Percentiles rank a stretch among this genome's conserved stretches.
Conservation (phyloP, 2,113 vertebrate genomes). For the Ramphastos sulfuratus region DNA sequence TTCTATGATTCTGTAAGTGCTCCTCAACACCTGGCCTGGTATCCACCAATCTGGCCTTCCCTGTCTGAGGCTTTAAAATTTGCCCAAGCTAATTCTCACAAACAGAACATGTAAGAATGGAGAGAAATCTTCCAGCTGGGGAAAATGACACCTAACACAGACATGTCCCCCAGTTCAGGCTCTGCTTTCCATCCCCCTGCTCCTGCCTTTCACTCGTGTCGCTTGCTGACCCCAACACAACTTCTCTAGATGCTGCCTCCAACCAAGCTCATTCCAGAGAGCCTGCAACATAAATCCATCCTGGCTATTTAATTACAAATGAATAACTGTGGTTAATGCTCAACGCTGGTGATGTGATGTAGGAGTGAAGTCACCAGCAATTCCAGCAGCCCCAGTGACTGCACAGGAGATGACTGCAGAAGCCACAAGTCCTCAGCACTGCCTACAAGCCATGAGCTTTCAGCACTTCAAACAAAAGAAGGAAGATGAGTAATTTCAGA, state of each 20-base stretch:
- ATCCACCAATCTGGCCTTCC: background rate
- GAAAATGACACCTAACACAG: background rate
- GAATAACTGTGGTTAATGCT: background rate
- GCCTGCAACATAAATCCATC: background rate
- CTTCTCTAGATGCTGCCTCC: background rate
- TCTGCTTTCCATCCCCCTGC: background rate
- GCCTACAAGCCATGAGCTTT: background rate
- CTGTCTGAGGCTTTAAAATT: background rate
- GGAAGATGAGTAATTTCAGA: conserved; percentile 41
- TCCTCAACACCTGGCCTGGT: background rate
- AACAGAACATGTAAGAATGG: background rate
- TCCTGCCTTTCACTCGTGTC: background rate
- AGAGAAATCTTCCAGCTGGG: background rate
- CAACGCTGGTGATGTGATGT: rapidly evolving
- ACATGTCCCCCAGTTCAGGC: background rate
- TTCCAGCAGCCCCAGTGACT: background rate
- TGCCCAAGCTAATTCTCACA: background rate
- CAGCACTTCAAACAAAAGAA: background rate
- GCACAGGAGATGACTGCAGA: background rate
- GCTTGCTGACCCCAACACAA: background rate
- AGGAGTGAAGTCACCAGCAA: background rate
- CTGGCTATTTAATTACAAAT: background rate
- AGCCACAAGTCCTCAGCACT: background rate
- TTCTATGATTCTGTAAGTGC: background rate
- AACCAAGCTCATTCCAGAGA: background rate